These are phyloP conservation scores for Dipodomys stephensi DNA, from an alignment of 2,113 vertebrate species.

Conservation along the genomic window DNA sequence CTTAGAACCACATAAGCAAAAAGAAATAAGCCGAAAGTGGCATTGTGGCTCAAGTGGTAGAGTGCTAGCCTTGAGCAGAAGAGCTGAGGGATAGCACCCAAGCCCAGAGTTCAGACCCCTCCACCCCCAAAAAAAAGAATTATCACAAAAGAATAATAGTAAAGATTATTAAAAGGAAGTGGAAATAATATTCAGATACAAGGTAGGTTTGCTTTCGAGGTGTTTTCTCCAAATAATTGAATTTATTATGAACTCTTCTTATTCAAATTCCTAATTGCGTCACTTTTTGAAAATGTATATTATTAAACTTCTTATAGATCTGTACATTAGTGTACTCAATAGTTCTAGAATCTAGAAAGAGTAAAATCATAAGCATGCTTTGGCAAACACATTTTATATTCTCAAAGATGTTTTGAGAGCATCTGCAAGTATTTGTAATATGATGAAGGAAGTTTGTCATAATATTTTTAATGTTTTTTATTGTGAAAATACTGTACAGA, in stretches of 20 bases:
- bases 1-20: too few species aligned
- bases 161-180: neutral
- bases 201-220: neutral
- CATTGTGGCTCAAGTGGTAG: too few species aligned
- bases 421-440: neutral
- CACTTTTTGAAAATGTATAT: neutral
- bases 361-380: neutral
- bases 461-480: too few species aligned
- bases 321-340: neutral
- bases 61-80: too few species aligned
- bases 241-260: neutral
- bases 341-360: neutral
- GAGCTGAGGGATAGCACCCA: too few species aligned
- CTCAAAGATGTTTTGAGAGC: neutral
- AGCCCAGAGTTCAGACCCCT: too few species aligned
- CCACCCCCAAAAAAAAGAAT: too few species aligned
- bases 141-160: neutral
- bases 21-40: too few species aligned
- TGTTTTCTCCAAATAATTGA: neutral
- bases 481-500: too few species aligned
- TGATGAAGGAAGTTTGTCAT: neutral
- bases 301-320: neutral
- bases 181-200: neutral
- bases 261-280: neutral
- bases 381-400: neutral